Percentiles rank a stretch among this genome's conserved stretches.
These are phyloP conservation scores for Calameuta pallipes DNA, from an alignment of 2,888 invertebrate species.

Conservation along the genomic window DNA sequence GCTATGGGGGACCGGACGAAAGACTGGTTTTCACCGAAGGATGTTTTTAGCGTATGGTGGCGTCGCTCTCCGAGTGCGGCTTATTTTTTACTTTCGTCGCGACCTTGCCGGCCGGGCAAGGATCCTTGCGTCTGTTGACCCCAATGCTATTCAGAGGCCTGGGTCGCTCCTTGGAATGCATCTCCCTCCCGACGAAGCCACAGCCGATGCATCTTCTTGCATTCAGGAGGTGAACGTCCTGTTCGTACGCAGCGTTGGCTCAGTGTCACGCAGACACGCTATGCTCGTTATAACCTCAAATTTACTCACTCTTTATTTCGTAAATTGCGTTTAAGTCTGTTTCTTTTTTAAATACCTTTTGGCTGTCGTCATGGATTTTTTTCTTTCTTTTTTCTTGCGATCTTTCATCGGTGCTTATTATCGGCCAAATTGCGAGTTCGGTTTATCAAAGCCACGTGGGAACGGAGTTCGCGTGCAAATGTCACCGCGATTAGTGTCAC, in stretches of 20 bases:
- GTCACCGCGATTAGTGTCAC: background rate
- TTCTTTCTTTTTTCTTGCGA: too few relatives aligned
- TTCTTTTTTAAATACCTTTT: background rate
- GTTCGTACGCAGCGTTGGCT: background rate
- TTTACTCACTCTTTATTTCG: background rate
- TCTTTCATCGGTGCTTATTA: background rate
- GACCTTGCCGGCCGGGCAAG: slow-evolving; percentile 60
- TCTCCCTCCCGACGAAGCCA: background rate
- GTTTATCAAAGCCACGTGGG: background rate
- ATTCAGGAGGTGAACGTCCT: slow-evolving; percentile 41
- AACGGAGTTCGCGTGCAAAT: background rate
- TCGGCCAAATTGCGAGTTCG: background rate
- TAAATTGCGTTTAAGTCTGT: too few relatives aligned
- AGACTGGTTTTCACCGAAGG: slow-evolving; percentile 56
- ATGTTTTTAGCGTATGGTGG: slow-evolving; percentile 41
- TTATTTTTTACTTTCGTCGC: slow-evolving; percentile 55
- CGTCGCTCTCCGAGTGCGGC: slow-evolving; percentile 33
- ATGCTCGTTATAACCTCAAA: background rate
- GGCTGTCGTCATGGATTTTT: background rate
- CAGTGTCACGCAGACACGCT: background rate
- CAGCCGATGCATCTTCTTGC: slow-evolving; percentile 20
- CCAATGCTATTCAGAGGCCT: slow-evolving; percentile 21
- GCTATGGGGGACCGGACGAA: slow-evolving; percentile 31
- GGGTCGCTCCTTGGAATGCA: slow-evolving; percentile 1
- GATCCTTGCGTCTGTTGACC: slow-evolving; percentile 61